Conservation (phyloP, 2,888 invertebrate genomes). For the Xanthia icteritia region DNA sequence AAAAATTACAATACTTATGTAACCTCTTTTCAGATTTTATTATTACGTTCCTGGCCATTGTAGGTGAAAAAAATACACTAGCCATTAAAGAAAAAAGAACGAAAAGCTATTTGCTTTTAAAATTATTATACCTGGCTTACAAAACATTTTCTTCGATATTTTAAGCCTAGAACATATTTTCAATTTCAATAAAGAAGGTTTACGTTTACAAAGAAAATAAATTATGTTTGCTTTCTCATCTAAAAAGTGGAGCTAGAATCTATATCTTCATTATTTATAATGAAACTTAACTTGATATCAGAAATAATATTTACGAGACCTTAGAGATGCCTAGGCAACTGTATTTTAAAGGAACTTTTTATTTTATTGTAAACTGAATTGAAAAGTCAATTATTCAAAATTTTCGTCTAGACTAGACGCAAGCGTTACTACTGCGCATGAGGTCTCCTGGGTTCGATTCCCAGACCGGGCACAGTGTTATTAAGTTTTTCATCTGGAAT, state of each 20-base stretch:
- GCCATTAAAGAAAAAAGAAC: not conserved
- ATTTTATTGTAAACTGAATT: not conserved
- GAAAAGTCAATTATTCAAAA: too few species aligned
- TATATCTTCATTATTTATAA: slow-evolving; percentile 16
- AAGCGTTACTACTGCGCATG: not conserved
- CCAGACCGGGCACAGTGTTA: not conserved
- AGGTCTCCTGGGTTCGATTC: not conserved
- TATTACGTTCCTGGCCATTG: not conserved
- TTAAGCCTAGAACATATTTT: not conserved
- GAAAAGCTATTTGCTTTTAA: not conserved
- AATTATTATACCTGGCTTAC: not conserved
- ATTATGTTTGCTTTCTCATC: not conserved
- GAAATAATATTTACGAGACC: not conserved
- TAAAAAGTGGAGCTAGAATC: slow-evolving; percentile 4
- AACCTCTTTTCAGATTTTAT: slow-evolving; percentile 11
- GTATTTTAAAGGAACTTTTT: not conserved
- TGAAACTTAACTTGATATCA: not conserved
- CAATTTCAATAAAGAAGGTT: not conserved
- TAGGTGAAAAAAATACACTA: not conserved
- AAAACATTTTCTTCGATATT: not conserved
- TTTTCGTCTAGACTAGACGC: not conserved
- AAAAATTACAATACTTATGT: not conserved
- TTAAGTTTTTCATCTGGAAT: not conserved
- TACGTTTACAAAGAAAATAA: not conserved
- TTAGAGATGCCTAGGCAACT: not conserved